Evolutionary conservation across 1,140 invertebrate genomes (phyloP).

Genomic region (Chrysomallon squamiferum): DNA sequence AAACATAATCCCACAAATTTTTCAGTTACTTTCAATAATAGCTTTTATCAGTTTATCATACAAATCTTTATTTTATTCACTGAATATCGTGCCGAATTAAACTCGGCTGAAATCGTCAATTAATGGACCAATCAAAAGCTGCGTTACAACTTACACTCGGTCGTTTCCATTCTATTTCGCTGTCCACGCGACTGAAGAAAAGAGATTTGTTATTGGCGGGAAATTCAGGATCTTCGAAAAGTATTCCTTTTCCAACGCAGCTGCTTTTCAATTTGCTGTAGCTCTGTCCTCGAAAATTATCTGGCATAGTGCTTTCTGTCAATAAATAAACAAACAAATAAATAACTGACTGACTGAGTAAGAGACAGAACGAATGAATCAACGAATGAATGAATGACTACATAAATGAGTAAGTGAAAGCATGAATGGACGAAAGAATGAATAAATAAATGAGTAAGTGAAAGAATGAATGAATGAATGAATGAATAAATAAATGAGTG

Average conservation of each 20-base stretch:
- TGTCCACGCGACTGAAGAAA: conserved; percentile 49
- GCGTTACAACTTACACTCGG: conserved; percentile 50
- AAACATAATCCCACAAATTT: too few species aligned
- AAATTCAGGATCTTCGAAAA: conserved; percentile 53
- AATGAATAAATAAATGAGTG: background rate
- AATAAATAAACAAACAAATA: background rate
- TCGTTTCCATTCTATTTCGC: conserved; percentile 55
- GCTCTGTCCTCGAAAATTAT: conserved; percentile 58
- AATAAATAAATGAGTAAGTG: background rate
- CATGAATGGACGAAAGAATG: background rate
- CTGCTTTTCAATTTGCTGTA: conserved; percentile 57
- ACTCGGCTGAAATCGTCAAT: too few species aligned
- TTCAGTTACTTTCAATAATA: too few species aligned
- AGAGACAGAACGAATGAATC: background rate
- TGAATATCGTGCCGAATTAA: too few species aligned
- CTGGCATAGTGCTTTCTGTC: conserved; percentile 29
- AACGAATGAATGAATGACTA: background rate
- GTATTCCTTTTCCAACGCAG: conserved; percentile 46
- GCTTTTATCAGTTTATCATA: too few species aligned
- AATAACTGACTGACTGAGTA: background rate
- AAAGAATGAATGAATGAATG: background rate
- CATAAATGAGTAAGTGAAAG: background rate
- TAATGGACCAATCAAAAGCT: too few species aligned
- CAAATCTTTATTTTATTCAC: too few species aligned
- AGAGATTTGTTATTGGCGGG: conserved; percentile 49